Evolutionary conservation across 2,888 invertebrate genomes (phyloP).

Genomic region (Chrysotoxum bicinctum): DNA sequence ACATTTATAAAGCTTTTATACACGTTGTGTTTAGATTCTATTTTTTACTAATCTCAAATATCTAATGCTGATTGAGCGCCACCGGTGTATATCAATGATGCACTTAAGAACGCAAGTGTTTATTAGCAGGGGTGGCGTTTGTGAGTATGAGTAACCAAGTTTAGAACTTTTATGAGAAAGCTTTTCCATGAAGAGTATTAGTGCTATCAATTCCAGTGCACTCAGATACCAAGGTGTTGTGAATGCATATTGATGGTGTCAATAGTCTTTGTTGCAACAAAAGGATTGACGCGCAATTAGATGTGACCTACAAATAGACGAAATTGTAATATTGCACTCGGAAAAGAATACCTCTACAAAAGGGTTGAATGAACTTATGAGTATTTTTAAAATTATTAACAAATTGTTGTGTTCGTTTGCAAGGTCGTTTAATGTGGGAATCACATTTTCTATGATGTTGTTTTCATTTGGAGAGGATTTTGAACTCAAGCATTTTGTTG

Average conservation of each 20-base stretch:
- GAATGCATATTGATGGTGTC: slow-evolving; percentile 13
- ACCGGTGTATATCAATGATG: slow-evolving; percentile 24
- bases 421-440: slow-evolving; percentile 35
- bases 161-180: slow-evolving; percentile 9
- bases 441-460: not conserved
- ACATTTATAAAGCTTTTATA: slow-evolving; percentile 68
- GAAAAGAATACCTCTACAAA: not conserved
- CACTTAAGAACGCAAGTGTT: slow-evolving; percentile 15
- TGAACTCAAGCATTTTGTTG: slow-evolving; percentile 9
- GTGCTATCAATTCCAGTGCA: slow-evolving; percentile 25
- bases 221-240: not conserved
- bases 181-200: not conserved
- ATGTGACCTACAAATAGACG: slow-evolving; percentile 52
- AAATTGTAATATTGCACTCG: slow-evolving; percentile 40
- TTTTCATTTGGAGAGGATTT: slow-evolving; percentile 18
- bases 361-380: slow-evolving; percentile 48
- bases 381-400: not conserved
- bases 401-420: slow-evolving; percentile 29
- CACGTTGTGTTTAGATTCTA: slow-evolving; percentile 55
- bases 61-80: slow-evolving; percentile 32
- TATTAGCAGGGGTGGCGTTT: slow-evolving; percentile 5
- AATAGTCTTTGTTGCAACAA: slow-evolving; percentile 12
- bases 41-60: slow-evolving; percentile 44
- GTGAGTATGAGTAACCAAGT: not conserved
- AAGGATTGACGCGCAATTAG: slow-evolving; percentile 36